Evolutionary conservation across 2,797 vertebrate species (phyloP), one percentile per base, ranked within the genome.

Genomic region (Enteromius fasciolatus): DNA sequence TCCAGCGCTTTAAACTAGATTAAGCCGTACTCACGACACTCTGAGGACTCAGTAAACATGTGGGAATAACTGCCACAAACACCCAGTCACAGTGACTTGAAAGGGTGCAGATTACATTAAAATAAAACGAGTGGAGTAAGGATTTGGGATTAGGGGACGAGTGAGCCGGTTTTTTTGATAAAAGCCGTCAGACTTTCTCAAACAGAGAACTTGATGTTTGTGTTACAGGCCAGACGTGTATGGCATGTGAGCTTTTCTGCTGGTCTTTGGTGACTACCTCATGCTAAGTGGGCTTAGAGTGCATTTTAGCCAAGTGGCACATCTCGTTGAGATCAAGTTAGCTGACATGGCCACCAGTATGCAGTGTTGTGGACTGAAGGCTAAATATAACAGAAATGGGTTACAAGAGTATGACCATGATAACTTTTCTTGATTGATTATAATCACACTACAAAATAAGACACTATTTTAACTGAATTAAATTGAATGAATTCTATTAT

Each of bases 1-100:
- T 67, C 67, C 82, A 76, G 57, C 75, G 77, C 67, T 81, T 80
- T 23, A 84, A 81, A 84, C 41, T 79, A 63, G 82, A 86, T 83
- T 87, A 87, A 54, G 57, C 57, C 7, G 2, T 39, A 63, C 66
- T 80, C 57, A 86, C n/a, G 80, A 84, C 63, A 75, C 76, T 81
- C 85, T 82, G 36, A 70, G 80, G 73, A 78, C 57, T 59, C 33
- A 1, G 70, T 78, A 81, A 57, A 68, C 70, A 48, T 46, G 57
- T 15, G 63, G 61, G 74, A 73, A 44, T 28, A 76, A 66, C 70
- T 48, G 76, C 48, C 31, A 20, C 54, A 78, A 78, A 69, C 67
- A 83, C 25, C 17, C 33, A 18, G 74, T 83, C 78, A 44, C 61
- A 48, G 73, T 78, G 73, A 77, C 82, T 78, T 84, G 64, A 87